phyloP scores from a whole-genome alignment of 2,888 invertebrate species.

The Metopia argyrocephala region DNA sequence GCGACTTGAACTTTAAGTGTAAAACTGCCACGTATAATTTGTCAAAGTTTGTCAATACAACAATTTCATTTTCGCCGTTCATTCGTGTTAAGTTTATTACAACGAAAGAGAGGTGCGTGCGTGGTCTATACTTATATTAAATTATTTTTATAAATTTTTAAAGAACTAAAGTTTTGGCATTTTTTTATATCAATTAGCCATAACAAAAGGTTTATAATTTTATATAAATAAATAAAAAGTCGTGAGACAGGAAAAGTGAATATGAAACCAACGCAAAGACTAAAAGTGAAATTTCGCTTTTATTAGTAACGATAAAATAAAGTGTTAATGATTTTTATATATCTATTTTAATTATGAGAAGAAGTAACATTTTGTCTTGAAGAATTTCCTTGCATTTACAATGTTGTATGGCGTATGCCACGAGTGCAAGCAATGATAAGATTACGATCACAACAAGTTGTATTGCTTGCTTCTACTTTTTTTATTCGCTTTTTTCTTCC shows the following conservation, averaged over 20 bases:
- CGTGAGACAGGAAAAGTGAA: constrained; percentile 24
- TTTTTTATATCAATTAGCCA: too few species aligned
- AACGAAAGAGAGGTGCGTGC: constrained; percentile 69
- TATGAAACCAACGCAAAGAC: background rate
- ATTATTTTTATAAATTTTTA: too few species aligned
- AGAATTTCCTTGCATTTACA: background rate
- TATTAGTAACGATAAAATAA: too few species aligned
- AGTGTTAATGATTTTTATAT: too few species aligned
- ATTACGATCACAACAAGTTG: constrained; percentile 19
- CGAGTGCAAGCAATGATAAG: constrained; percentile 66
- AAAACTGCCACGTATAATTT: constrained; percentile 58
- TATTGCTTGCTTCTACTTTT: background rate
- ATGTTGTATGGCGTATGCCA: constrained; percentile 69
- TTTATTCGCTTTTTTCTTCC: background rate
- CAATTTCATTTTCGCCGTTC: constrained; percentile 55
- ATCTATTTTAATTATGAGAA: background rate
- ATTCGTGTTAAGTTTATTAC: constrained; percentile 70
- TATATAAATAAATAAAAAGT: constrained; percentile 60
- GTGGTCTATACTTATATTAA: constrained; percentile 21
- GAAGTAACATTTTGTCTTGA: background rate
- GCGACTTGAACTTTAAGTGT: constrained; percentile 10
- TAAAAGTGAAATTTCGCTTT: background rate
- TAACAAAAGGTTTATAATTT: too few species aligned
- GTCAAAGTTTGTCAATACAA: constrained; percentile 61
- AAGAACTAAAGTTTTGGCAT: too few species aligned